phyloP scores from a whole-genome alignment of 2,888 invertebrate species.

The Cryptophagus acutangulus region DNA sequence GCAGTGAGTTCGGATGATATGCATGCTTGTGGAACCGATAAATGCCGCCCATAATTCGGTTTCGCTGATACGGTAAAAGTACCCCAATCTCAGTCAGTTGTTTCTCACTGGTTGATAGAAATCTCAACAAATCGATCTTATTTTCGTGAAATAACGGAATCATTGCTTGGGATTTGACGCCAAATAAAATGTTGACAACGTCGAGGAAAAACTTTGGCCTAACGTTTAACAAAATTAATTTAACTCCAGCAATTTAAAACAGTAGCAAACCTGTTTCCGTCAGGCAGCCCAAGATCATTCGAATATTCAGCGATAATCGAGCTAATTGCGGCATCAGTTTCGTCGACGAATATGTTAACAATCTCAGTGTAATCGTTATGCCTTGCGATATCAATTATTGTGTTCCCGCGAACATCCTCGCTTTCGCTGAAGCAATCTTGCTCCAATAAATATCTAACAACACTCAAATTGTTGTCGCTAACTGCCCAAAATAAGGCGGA shows the following conservation, averaged over 20 bases:
- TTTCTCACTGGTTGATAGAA: slow-evolving; percentile 55
- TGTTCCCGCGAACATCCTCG: slow-evolving; percentile 51
- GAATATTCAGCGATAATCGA: slow-evolving; percentile 15
- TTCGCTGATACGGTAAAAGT: slow-evolving; percentile 56
- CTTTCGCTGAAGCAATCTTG: slow-evolving; percentile 51
- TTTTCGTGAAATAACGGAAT: slow-evolving; percentile 48
- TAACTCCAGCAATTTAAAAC: no score
- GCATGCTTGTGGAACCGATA: slow-evolving; percentile 56
- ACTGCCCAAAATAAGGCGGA: slow-evolving; percentile 62
- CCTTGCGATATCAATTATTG: slow-evolving; percentile 53
- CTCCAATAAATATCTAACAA: slow-evolving; percentile 53
- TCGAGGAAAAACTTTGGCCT: slow-evolving; percentile 53
- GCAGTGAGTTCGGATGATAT: slow-evolving; percentile 51
- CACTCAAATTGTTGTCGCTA: slow-evolving; percentile 52
- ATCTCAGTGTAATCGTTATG: slow-evolving; percentile 52
- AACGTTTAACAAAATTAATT: no score
- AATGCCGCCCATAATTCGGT: slow-evolving; percentile 53
- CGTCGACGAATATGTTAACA: slow-evolving; percentile 46
- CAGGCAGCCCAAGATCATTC: background rate
- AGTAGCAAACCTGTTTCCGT: background rate
- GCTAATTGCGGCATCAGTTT: slow-evolving; percentile 36
- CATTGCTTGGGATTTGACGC: slow-evolving; percentile 56
- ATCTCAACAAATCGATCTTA: slow-evolving; percentile 53
- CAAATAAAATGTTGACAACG: slow-evolving; percentile 54
- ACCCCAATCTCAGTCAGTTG: slow-evolving; percentile 57